Evolutionary conservation across 2,113 vertebrate species (phyloP), one percentile per base, ranked within the genome.

Genomic region (Amphiprion percula): DNA sequence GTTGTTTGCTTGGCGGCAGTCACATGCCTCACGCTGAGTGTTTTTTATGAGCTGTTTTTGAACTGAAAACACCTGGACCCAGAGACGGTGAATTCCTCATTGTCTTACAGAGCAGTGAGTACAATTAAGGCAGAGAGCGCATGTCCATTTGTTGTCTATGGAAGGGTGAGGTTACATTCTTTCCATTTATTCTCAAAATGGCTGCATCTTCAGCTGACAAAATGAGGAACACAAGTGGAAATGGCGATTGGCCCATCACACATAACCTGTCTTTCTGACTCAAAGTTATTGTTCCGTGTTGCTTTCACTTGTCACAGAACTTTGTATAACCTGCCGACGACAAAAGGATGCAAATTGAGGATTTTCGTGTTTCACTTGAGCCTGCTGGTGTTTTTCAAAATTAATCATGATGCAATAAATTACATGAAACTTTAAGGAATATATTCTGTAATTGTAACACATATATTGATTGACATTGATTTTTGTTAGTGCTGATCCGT

Each of bases 51-150:
- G 90, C 74, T 76, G 79, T 81, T 88, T 89, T 85, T 87, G 47
- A 92, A 88, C 79, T 80, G 50, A 84, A 82, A 93, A 87, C 93
- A 92, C 93, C 90, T 94, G 93, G 85, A 85, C 65, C 17, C 24
- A 8, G 53, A 65, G 73, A 68, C 73, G 44, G 55, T 67, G 74
- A 90, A 83, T 89, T 91, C 71, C 80, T 79, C 76, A 76, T 90
- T 83, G 90, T 87, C 87, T 80, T 87, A 26, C 59, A 59, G 74
- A 81, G 54, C 81, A 28, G 56, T 5, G 15, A 80, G 74, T 33
- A 69, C 85, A 87, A 85, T 93, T 90, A 87, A 78, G 64, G 10
- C 77, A 46, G 30, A 50, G 64, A 24, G 28, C 4, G 50, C 61
- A 15, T 74, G 79, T 88, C 70, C 80, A 59, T 81, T 87, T 87